Evolutionary conservation across 2,888 invertebrate genomes (phyloP).

Genomic region (Drosophila ustulata): DNA sequence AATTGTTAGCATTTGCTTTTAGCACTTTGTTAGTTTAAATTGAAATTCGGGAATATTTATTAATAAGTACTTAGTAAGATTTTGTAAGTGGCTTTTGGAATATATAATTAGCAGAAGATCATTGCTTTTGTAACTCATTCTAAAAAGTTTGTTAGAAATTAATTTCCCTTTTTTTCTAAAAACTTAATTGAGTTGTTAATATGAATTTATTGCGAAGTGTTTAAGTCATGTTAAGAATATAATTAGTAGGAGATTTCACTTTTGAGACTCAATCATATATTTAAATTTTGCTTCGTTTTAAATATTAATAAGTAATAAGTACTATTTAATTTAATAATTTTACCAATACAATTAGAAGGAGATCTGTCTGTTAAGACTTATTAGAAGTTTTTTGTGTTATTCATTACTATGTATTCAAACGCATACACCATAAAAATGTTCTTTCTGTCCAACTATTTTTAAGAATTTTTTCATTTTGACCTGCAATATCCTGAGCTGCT

Average conservation of each 20-base stretch:
- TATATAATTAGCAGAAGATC: background rate
- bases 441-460: no score
- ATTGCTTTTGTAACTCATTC: background rate
- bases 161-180: no score
- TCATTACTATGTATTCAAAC: no score
- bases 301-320: no score
- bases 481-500: conserved; percentile 28
- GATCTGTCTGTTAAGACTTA: background rate
- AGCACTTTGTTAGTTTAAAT: background rate
- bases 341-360: no score
- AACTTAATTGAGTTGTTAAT: no score
- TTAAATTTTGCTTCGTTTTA: background rate
- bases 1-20: background rate
- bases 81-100: background rate
- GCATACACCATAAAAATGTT: no score
- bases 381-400: background rate
- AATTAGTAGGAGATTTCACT: background rate
- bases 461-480: background rate
- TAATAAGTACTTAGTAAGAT: background rate
- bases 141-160: no score
- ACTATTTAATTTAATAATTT: no score
- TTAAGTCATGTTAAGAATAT: background rate
- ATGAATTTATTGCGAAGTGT: background rate
- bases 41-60: background rate
- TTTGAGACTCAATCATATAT: background rate